These are phyloP conservation scores for Ophion obscuratus DNA, from an alignment of 2,888 invertebrate genomes.

Conservation along the genomic window DNA sequence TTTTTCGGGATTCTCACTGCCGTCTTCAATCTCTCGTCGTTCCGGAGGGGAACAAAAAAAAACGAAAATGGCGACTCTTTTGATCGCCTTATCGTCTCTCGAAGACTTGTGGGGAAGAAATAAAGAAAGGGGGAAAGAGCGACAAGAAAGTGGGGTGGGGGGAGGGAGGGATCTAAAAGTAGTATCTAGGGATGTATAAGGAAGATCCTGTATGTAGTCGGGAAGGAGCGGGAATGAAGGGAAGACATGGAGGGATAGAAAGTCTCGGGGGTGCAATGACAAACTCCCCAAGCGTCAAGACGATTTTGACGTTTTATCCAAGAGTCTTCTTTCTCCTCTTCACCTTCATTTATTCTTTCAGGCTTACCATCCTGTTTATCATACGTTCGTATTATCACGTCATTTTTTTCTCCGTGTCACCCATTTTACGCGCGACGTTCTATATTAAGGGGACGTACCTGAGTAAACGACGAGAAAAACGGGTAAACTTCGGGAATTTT, in stretches of 20 bases:
- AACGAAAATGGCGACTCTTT: slow-evolving; percentile 36
- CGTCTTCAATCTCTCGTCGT: slow-evolving; percentile 17
- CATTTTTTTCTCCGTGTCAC: not conserved
- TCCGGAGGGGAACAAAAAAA: slow-evolving; percentile 11
- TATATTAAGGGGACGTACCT: not conserved
- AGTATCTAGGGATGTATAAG: slow-evolving; percentile 45
- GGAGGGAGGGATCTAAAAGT: slow-evolving; percentile 23
- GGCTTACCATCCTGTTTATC: slow-evolving; percentile 17
- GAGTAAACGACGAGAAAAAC: no score
- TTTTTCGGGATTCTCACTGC: slow-evolving; percentile 1
- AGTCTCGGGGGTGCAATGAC: slow-evolving; percentile 46
- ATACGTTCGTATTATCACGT: slow-evolving; percentile 40
- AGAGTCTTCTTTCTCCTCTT: slow-evolving; percentile 33
- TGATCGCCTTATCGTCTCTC: slow-evolving; percentile 52
- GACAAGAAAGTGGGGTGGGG: not conserved
- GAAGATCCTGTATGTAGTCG: slow-evolving; percentile 21
- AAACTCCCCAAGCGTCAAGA: slow-evolving; percentile 68
- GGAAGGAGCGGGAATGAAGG: not conserved
- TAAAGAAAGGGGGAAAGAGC: not conserved
- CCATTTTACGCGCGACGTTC: not conserved
- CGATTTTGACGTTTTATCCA: slow-evolving; percentile 68
- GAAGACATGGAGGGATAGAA: slow-evolving; percentile 2
- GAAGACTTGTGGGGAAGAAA: slow-evolving; percentile 37
- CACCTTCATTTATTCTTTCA: slow-evolving; percentile 50
- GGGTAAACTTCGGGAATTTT: no score